Conservation (phyloP, 2,113 vertebrate genomes). For the Pristiophorus japonicus region DNA sequence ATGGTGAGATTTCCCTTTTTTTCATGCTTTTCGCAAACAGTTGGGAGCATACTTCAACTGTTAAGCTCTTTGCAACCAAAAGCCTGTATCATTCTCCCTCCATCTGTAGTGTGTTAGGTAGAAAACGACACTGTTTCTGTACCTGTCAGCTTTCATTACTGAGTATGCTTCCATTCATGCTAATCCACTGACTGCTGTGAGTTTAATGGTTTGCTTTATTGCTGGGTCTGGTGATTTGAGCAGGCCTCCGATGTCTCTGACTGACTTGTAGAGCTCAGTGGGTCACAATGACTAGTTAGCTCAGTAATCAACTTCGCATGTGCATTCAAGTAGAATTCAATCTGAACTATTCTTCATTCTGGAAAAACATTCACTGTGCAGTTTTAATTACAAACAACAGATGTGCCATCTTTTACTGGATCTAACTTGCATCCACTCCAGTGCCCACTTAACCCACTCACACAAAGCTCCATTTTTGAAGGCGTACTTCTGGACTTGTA, state of each 20-base stretch:
- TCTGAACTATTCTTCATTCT: not conserved
- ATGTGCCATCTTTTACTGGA: not conserved
- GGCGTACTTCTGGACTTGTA: not conserved
- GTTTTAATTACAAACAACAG: not conserved
- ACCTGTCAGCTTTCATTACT: not conserved
- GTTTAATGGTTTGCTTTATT: not conserved
- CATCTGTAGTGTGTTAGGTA: not conserved
- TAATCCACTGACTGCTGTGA: not conserved
- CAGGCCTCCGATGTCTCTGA: not conserved
- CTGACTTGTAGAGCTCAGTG: not conserved
- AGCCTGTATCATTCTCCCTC: not conserved
- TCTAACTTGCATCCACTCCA: not conserved
- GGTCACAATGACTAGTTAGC: constrained; percentile 16
- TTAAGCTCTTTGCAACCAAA: not conserved
- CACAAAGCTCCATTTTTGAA: not conserved
- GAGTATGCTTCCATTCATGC: not conserved
- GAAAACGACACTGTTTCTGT: not conserved
- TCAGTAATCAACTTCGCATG: not conserved
- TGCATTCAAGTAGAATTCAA: not conserved
- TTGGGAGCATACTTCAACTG: not conserved
- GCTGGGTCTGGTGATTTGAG: not conserved
- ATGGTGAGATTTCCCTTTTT: not conserved
- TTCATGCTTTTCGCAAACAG: not conserved
- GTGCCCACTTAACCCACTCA: not conserved
- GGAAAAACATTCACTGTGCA: not conserved